Evolutionary conservation across 1,140 invertebrate genomes (phyloP).

Genomic region (Idris sp.): DNA sequence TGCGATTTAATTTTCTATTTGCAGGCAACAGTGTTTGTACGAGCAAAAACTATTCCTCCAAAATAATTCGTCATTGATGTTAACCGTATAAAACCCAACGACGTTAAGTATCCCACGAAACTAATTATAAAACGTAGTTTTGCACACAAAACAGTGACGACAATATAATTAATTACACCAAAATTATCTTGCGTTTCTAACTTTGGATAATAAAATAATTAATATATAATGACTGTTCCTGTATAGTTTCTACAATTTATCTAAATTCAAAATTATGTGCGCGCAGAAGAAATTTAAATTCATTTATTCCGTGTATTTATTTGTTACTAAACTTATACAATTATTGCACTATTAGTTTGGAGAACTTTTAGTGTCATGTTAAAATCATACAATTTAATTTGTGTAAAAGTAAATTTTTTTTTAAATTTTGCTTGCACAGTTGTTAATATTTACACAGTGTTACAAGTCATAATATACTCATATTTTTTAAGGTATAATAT

Average conservation of each 20-base stretch:
- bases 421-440: no score
- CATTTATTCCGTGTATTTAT: constrained; percentile 24
- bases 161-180: constrained; percentile 31
- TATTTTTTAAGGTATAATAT: no score
- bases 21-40: constrained; percentile 19
- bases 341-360: constrained; percentile 27
- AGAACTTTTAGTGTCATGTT: not conserved
- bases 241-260: constrained; percentile 17
- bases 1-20: constrained; percentile 60
- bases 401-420: no score
- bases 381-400: no score
- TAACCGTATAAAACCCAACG: not conserved
- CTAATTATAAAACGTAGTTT: constrained; percentile 23
- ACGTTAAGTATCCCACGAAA: constrained; percentile 14
- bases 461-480: no score
- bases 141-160: constrained; percentile 3
- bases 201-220: constrained; percentile 41
- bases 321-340: constrained; percentile 9
- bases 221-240: constrained; percentile 8
- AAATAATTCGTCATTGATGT: constrained; percentile 31
- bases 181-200: constrained; percentile 17
- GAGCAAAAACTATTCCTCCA: constrained; percentile 21
- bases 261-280: constrained; percentile 25
- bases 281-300: constrained; percentile 23
- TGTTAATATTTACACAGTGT: no score